Conservation (phyloP, 2,113 vertebrate species). For the Pedionomus torquatus region DNA sequence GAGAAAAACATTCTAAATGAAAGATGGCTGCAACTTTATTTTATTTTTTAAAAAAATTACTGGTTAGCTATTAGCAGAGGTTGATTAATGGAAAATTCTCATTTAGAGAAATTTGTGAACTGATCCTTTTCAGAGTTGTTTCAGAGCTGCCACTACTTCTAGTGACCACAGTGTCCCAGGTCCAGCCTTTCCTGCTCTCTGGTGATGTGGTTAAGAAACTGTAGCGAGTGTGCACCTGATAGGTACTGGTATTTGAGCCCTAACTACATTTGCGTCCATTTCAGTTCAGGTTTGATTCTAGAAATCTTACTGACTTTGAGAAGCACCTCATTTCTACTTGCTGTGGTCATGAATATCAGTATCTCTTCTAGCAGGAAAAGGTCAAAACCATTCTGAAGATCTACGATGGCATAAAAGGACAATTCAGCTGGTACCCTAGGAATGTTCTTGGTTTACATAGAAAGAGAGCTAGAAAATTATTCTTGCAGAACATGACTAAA, state of each 20-base stretch:
- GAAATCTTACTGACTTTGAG: neutral
- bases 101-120: neutral
- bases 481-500: constrained; percentile 28
- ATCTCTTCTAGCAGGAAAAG: neutral
- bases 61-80: neutral
- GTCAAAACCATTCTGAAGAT: neutral
- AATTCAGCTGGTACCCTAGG: neutral
- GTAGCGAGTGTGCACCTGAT: neutral
- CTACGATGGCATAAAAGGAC: neutral
- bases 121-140: neutral
- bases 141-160: neutral
- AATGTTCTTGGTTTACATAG: constrained; percentile 18
- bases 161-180: neutral
- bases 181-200: neutral
- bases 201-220: neutral
- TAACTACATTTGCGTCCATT: neutral
- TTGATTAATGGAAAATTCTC: neutral
- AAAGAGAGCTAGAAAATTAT: constrained; percentile 27
- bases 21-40: neutral
- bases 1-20: neutral
- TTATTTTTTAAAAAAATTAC: neutral
- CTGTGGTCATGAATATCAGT: neutral
- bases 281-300: neutral
- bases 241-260: neutral
- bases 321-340: neutral